A percentile compares a stretch with the other conserved stretches of the same genome.
Evolutionary conservation across 64 coral and sea anemone genomes (phyloP).

Genomic region (Actinia tenebrosa): DNA sequence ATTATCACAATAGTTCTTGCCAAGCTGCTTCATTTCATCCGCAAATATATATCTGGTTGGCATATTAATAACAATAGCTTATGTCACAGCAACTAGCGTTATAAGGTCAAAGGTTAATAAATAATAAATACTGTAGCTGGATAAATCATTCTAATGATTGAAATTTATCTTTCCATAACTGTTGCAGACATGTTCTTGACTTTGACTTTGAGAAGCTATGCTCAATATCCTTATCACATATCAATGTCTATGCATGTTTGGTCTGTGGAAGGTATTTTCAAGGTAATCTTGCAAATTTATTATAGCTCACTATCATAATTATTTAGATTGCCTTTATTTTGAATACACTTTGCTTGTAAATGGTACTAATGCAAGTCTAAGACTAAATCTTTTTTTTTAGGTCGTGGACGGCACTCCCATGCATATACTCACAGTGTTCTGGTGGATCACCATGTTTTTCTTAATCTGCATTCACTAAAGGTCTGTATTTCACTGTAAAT

Average conservation of each 20-base stretch:
- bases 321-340: not conserved
- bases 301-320: not conserved
- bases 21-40: no score
- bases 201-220: constrained; percentile 99
- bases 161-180: no score
- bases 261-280: constrained; percentile 99
- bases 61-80: no score
- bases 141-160: no score
- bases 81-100: no score
- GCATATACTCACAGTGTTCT: constrained; percentile 96
- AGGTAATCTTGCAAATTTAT: constrained; percentile 49
- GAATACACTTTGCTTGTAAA: no score
- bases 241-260: constrained; percentile 97
- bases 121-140: no score
- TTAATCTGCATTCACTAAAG: constrained; percentile 93
- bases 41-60: no score
- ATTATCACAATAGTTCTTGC: no score
- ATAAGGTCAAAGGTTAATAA: no score
- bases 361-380: no score
- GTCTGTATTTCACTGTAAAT: constrained; percentile 19
- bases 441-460: constrained; percentile 93
- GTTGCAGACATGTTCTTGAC: constrained; percentile 68
- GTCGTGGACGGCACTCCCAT: constrained; percentile 89
- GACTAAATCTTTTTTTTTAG: constrained; percentile 17
- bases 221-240: constrained; percentile 95